Evolutionary conservation across 92 coral and sea anemone genomes (phyloP).

Genomic region (Desmophyllum pertusum): DNA sequence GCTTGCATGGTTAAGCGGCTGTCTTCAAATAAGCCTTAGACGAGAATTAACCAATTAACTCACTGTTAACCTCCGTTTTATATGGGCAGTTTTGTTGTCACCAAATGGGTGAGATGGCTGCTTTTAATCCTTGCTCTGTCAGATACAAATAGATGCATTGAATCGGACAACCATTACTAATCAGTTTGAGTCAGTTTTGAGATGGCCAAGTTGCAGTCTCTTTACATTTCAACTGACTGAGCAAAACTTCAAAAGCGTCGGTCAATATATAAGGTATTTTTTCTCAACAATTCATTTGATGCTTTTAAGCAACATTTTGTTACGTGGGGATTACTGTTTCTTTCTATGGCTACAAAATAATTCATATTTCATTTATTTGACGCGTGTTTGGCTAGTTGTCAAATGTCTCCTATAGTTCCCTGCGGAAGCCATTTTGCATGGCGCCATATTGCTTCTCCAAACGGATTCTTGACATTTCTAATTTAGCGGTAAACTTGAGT

Average conservation of each 20-base stretch:
- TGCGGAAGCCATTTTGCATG: not conserved
- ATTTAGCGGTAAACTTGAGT: not conserved
- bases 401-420: not conserved
- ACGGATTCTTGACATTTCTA: not conserved
- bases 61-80: not conserved
- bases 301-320: not conserved
- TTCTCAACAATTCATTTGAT: too few species aligned
- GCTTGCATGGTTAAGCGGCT: slow-evolving; percentile 13
- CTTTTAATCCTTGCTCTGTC: not conserved
- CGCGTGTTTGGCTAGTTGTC: slow-evolving; percentile 5
- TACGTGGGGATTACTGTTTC: not conserved
- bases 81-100: slow-evolving; percentile 6
- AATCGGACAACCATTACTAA: not conserved
- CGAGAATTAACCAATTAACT: slow-evolving; percentile 26
- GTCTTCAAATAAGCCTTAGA: slow-evolving; percentile 12
- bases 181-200: not conserved
- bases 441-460: slow-evolving; percentile 18
- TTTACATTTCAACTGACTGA: too few species aligned
- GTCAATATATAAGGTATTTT: too few species aligned
- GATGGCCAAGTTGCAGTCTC: too few species aligned
- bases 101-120: not conserved
- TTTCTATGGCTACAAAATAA: not conserved
- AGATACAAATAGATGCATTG: not conserved
- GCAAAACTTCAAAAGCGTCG: too few species aligned
- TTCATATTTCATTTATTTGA: slow-evolving; percentile 38